Conservation (phyloP, 2,888 invertebrate genomes). For the Zonitis immaculata region DNA sequence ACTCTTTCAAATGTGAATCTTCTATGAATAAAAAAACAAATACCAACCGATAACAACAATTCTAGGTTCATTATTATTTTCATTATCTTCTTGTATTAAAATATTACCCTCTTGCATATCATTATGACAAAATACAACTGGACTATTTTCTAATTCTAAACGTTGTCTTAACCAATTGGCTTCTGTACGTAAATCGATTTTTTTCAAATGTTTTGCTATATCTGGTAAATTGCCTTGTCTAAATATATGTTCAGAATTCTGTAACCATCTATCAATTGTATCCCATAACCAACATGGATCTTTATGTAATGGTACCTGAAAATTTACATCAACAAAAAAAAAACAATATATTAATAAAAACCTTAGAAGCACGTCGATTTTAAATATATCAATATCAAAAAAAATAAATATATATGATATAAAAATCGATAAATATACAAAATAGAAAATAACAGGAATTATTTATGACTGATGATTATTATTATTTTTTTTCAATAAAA, state of each 20-base stretch:
- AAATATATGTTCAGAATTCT: constrained; percentile 53
- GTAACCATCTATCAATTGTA: constrained; percentile 75
- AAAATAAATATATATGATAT: no score
- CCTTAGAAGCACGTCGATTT: background rate
- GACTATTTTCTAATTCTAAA: constrained; percentile 59
- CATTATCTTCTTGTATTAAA: constrained; percentile 51
- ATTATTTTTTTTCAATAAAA: no score
- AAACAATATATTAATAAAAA: background rate
- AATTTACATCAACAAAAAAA: background rate
- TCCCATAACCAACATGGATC: constrained; percentile 95
- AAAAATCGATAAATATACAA: no score
- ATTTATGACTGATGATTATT: no score
- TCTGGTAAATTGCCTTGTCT: constrained; percentile 43
- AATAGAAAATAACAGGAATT: no score
- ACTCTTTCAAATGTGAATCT: no score
- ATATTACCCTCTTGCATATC: constrained; percentile 89
- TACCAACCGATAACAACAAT: constrained; percentile 45
- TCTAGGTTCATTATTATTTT: constrained; percentile 32
- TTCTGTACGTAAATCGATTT: constrained; percentile 60
- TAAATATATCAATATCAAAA: no score
- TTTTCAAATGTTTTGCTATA: constrained; percentile 26
- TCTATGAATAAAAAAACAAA: no score
- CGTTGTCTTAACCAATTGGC: constrained; percentile 65
- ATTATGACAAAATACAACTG: constrained; percentile 92
- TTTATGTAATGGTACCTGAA: constrained; percentile 82